Conservation (phyloP, 2,888 invertebrate genomes). For the Opisthograptis luteolata region DNA sequence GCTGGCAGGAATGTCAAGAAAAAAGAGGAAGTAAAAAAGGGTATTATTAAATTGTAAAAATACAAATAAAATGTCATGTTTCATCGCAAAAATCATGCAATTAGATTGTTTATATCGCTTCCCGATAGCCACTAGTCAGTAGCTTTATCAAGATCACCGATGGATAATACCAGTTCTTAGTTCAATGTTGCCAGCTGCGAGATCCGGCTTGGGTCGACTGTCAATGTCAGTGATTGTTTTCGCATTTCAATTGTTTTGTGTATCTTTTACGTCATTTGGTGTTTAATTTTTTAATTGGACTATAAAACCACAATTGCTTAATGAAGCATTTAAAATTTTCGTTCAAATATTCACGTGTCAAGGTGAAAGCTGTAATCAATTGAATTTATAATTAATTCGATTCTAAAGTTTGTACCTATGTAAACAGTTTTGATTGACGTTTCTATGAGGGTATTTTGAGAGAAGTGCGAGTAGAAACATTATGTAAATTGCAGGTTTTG, state of each 20-base stretch:
- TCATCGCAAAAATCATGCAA: too few species aligned
- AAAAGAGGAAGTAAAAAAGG: too few species aligned
- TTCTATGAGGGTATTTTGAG: slow-evolving; percentile 6
- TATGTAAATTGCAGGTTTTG: too few species aligned
- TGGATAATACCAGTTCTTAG: slow-evolving; percentile 20
- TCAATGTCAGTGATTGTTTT: slow-evolving; percentile 65
- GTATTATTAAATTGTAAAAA: too few species aligned
- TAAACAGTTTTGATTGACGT: slow-evolving; percentile 20
- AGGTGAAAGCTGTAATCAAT: slow-evolving; percentile 30
- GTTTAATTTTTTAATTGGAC: slow-evolving; percentile 33
- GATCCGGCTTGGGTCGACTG: slow-evolving; percentile 71
- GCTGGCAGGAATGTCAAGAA: too few species aligned
- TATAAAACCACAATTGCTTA: slow-evolving; percentile 19
- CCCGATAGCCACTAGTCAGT: slow-evolving; percentile 1
- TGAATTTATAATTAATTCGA: slow-evolving; percentile 26
- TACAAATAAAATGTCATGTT: too few species aligned
- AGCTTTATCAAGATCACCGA: slow-evolving; percentile 20
- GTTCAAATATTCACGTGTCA: slow-evolving; percentile 29
- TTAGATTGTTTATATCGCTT: slow-evolving; percentile 2
- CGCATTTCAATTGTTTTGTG: slow-evolving; percentile 33
- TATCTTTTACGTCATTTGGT: slow-evolving; percentile 18
- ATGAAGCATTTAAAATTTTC: slow-evolving; percentile 26
- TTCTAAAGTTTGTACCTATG: slow-evolving; percentile 6
- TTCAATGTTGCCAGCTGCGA: slow-evolving; percentile 35
- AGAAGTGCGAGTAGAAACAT: not conserved